Percentiles rank a stretch among this genome's conserved stretches.
phyloP scores from a whole-genome alignment of 2,888 invertebrate species.

The Macroteleia sp. region DNA sequence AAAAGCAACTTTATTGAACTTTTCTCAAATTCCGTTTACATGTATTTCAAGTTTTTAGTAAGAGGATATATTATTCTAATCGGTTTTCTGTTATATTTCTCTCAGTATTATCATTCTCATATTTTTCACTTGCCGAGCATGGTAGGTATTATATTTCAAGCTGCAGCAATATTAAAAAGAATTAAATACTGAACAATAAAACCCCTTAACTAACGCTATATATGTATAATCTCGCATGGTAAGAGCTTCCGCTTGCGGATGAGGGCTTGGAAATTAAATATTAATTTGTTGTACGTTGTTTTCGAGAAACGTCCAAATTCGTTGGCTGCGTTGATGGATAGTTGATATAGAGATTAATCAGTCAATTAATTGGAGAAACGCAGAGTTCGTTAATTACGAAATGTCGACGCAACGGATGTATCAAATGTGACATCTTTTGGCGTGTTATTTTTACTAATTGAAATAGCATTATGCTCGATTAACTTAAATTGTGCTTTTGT shows the following conservation, averaged over 20 bases:
- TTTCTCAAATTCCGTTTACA: too few species aligned
- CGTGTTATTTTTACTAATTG: conserved; percentile 17
- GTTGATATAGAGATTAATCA: conserved; percentile 21
- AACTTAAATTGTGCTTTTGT: conserved; percentile 30
- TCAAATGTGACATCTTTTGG: conserved; percentile 24
- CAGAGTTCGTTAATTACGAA: conserved; percentile 30
- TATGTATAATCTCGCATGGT: conserved; percentile 61
- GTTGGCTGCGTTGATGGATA: conserved; percentile 34
- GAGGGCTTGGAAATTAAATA: conserved; percentile 80
- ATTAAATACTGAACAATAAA: conserved; percentile 65
- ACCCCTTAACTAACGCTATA: conserved; percentile 53
- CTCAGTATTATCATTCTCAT: too few species aligned
- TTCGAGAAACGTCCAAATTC: too few species aligned
- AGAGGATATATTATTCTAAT: too few species aligned
- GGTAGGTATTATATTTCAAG: too few species aligned
- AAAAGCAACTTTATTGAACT: too few species aligned
- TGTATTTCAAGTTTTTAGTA: too few species aligned
- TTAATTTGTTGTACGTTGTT: too few species aligned
- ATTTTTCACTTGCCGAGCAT: too few species aligned
- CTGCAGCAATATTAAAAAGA: background rate
- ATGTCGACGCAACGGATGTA: conserved; percentile 6
- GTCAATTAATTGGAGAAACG: conserved; percentile 40
- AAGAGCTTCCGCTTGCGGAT: conserved; percentile 72
- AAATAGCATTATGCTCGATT: conserved; percentile 16
- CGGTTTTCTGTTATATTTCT: too few species aligned